phyloP scores from a whole-genome alignment of 2,888 invertebrate genomes.

The Rhaphigaster nebulosa region DNA sequence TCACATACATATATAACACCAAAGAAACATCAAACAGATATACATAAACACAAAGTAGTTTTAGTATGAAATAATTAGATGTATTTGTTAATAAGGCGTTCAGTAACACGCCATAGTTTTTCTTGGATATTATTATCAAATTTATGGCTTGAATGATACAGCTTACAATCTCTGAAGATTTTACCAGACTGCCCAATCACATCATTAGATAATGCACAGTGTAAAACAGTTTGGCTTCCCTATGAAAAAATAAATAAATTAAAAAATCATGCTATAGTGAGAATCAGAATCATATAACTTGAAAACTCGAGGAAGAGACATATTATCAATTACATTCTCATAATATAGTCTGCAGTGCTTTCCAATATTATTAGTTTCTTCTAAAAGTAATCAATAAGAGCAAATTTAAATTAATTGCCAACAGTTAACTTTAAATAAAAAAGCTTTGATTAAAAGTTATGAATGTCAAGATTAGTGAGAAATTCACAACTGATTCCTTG shows the following conservation, averaged over 20 bases:
- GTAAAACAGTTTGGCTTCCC: constrained; percentile 85
- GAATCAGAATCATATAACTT: neutral
- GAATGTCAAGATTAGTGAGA: too few species aligned
- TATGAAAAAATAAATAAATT: constrained; percentile 69
- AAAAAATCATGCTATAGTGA: constrained; percentile 52
- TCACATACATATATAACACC: constrained; percentile 21
- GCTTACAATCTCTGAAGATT: constrained; percentile 82
- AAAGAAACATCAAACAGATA: neutral
- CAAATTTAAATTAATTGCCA: too few species aligned
- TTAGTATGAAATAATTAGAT: constrained; percentile 12
- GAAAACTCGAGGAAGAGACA: neutral
- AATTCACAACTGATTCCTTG: too few species aligned
- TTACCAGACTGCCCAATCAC: constrained; percentile 77
- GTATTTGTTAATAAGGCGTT: constrained; percentile 69
- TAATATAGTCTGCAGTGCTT: neutral
- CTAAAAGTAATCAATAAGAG: too few species aligned
- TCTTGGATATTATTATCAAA: constrained; percentile 76
- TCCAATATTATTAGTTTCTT: neutral
- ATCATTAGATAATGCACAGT: constrained; percentile 79
- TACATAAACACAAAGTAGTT: constrained; percentile 1
- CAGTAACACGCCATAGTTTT: constrained; percentile 80
- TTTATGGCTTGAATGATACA: constrained; percentile 74
- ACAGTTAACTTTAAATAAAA: too few species aligned
- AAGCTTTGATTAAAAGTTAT: too few species aligned
- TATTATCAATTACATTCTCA: neutral